Conservation (phyloP, 2,113 vertebrate species). For the Megaleporinus macrocephalus region DNA sequence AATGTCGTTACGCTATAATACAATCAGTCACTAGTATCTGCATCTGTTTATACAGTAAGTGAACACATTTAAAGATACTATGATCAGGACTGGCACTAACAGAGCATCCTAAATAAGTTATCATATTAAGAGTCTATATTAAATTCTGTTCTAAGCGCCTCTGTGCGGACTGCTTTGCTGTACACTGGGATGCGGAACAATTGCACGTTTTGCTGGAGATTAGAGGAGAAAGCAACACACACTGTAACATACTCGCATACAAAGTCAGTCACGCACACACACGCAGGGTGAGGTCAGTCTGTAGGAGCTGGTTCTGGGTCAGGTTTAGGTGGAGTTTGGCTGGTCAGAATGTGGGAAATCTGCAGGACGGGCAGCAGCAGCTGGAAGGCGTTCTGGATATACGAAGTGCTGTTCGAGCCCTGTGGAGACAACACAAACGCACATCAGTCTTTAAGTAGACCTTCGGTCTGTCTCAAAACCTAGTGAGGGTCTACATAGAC, state of each 20-base stretch:
- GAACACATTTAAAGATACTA: not conserved
- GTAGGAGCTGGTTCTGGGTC: constrained; percentile 54
- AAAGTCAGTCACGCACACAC: not conserved
- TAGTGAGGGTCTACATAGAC: too few relatives aligned
- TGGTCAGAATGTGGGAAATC: constrained; percentile 85
- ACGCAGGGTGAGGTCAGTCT: constrained; percentile 37
- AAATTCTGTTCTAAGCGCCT: not conserved
- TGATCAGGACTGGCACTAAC: not conserved
- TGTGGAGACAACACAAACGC: constrained; percentile 59
- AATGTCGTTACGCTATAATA: not conserved
- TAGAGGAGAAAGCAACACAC: constrained; percentile 6
- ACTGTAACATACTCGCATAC: not conserved
- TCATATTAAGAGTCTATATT: not conserved
- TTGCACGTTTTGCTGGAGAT: constrained; percentile 43
- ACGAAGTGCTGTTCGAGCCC: constrained; percentile 91
- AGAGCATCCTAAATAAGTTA: constrained; percentile 45
- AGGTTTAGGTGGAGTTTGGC: constrained; percentile 62
- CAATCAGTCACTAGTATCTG: constrained; percentile 1
- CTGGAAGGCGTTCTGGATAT: constrained; percentile 93
- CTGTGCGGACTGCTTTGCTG: constrained; percentile 8
- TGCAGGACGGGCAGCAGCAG: constrained; percentile 92
- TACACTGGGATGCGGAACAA: not conserved
- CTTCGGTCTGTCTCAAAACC: too few relatives aligned
- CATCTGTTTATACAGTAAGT: constrained; percentile 12
- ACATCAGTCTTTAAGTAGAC: too few relatives aligned